A percentile compares a stretch with the other conserved stretches of the same genome.
Conservation (phyloP, 2,888 invertebrate genomes). For the Slavum lentiscoides region DNA sequence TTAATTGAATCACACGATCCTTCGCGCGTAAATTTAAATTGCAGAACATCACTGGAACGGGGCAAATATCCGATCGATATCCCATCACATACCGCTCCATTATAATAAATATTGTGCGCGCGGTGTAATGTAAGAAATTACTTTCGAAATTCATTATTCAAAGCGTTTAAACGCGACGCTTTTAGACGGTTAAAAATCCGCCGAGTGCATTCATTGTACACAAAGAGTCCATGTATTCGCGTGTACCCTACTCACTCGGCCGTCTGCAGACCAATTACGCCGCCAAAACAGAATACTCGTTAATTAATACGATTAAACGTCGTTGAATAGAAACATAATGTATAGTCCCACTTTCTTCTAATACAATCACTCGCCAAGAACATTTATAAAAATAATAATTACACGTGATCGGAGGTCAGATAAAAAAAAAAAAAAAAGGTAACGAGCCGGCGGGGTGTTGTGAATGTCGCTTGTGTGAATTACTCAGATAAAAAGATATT, state of each 20-base stretch:
- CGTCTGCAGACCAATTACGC: not conserved
- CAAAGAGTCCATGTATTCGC: not conserved
- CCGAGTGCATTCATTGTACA: not conserved
- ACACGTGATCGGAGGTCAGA: not conserved
- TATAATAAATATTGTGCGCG: not conserved
- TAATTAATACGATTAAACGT: conserved; percentile 32
- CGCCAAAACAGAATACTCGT: not conserved
- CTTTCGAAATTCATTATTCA: conserved; percentile 18
- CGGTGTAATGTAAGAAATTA: not conserved
- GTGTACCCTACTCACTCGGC: not conserved
- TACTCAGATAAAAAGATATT: too few relatives aligned
- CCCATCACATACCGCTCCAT: not conserved
- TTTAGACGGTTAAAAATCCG: not conserved
- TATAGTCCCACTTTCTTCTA: not conserved
- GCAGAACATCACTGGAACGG: not conserved
- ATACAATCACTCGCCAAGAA: not conserved
- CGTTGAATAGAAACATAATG: not conserved
- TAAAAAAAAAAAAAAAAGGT: too few relatives aligned
- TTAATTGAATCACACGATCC: not conserved
- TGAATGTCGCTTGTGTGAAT: too few relatives aligned
- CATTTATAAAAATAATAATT: not conserved
- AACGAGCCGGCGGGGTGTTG: too few relatives aligned
- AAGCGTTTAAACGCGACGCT: not conserved
- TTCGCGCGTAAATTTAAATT: too few relatives aligned
- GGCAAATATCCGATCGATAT: not conserved